Evolutionary conservation across 2,113 vertebrate genomes (phyloP).

Genomic region (Corythaixoides concolor): DNA sequence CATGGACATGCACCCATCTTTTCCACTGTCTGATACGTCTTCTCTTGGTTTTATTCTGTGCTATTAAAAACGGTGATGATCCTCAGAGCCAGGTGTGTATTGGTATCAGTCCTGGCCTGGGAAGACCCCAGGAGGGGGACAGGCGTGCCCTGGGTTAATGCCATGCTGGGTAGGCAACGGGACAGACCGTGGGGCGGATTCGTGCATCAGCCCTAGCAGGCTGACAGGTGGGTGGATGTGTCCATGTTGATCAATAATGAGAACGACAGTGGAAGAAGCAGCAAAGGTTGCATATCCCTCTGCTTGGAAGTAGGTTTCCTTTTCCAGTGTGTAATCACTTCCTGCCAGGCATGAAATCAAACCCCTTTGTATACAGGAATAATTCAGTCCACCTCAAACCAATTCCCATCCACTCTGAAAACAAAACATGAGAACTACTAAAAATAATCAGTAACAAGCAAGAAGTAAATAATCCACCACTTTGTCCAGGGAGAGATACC

Average conservation of each 20-base stretch:
- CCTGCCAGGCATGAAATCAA: background rate
- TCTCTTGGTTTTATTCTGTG: background rate
- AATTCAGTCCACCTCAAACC: background rate
- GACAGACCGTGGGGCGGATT: background rate
- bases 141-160: background rate
- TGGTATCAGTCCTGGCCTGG: background rate
- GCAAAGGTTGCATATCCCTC: background rate
- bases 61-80: background rate
- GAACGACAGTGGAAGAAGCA: background rate
- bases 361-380: background rate
- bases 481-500: background rate
- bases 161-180: background rate
- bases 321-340: background rate
- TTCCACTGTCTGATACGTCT: background rate
- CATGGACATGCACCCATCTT: background rate
- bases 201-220: background rate
- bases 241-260: background rate
- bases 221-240: background rate
- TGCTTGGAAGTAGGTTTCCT: background rate
- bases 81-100: background rate
- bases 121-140: background rate
- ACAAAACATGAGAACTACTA: slow-evolving; percentile 12
- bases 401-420: slow-evolving; percentile 8
- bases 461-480: slow-evolving; percentile 15
- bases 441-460: slow-evolving; percentile 1